Conservation (phyloP, 1,140 invertebrate species). For the Andrena cerasifolii region DNA sequence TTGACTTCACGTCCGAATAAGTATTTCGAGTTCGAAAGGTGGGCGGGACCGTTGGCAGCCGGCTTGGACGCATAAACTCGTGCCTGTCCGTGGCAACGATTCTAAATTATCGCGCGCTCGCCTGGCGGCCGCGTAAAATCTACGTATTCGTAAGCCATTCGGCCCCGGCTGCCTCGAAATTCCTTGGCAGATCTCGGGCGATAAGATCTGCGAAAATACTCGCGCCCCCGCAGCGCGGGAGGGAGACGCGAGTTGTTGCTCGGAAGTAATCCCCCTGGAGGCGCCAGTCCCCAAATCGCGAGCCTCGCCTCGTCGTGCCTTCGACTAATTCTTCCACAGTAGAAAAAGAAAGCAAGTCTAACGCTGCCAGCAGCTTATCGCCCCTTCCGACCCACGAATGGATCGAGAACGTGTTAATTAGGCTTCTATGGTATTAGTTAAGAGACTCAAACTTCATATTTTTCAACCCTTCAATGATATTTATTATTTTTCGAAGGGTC, state of each 20-base stretch:
- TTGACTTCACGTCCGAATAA: conserved; percentile 44
- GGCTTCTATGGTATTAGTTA: conserved; percentile 10
- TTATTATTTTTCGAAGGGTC: conserved; percentile 6
- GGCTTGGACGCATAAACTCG: conserved; percentile 61
- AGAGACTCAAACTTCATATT: too few species aligned
- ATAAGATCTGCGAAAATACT: conserved; percentile 12
- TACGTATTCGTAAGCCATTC: conserved; percentile 35
- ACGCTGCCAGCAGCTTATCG: too few species aligned
- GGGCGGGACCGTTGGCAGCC: conserved; percentile 64
- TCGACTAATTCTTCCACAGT: background rate
- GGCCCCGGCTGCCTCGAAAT: conserved; percentile 5
- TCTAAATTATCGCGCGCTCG: conserved; percentile 63
- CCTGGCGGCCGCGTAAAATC: conserved; percentile 36
- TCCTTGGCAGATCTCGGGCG: conserved; percentile 31
- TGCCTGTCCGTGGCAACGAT: conserved; percentile 50
- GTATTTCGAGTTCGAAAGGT: conserved; percentile 60
- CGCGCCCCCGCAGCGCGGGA: background rate
- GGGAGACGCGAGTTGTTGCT: background rate
- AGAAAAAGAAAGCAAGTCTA: too few species aligned
- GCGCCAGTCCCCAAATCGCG: background rate
- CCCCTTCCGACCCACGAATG: too few species aligned
- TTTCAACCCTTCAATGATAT: conserved; percentile 29
- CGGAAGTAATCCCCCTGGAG: conserved; percentile 7
- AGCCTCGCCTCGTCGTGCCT: background rate
- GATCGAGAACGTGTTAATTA: conserved; percentile 21